These are phyloP conservation scores for Hydrochoerus hydrochaeris DNA, from an alignment of 2,113 vertebrate species.

Conservation along the genomic window DNA sequence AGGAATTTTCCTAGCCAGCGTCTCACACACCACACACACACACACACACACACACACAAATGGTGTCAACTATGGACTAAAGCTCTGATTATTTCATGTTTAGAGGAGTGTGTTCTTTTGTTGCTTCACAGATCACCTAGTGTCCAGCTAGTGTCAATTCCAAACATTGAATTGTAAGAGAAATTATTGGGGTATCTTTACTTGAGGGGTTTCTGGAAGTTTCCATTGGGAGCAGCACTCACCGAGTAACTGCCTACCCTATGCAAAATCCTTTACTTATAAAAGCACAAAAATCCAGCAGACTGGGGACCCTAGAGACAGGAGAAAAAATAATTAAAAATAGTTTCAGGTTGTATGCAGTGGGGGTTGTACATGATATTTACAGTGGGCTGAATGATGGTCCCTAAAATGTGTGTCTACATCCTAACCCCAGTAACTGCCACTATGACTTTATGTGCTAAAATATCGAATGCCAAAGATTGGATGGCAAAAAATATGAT, in stretches of 20 bases:
- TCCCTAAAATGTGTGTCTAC: background rate
- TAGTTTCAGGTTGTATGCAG: background rate
- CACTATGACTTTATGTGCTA: background rate
- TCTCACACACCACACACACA: background rate
- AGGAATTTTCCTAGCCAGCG: background rate
- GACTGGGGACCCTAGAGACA: background rate
- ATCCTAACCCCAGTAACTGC: background rate
- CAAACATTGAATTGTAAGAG: background rate
- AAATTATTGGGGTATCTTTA: background rate
- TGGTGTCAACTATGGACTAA: background rate
- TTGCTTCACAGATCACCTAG: background rate
- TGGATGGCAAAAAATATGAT: background rate
- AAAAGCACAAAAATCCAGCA: background rate
- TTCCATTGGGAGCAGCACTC: constrained; percentile 18
- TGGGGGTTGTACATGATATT: background rate
- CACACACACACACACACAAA: background rate
- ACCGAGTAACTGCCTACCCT: background rate
- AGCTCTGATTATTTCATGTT: background rate
- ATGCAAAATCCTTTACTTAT: background rate
- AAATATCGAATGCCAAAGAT: background rate
- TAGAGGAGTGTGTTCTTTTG: background rate
- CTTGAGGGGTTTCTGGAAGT: constrained; percentile 5
- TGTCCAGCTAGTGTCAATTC: background rate
- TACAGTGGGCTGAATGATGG: background rate
- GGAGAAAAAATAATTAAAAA: background rate